Evolutionary conservation across 1,140 invertebrate genomes (phyloP), one percentile per base, ranked within the genome.

Genomic region (Musca domestica): DNA sequence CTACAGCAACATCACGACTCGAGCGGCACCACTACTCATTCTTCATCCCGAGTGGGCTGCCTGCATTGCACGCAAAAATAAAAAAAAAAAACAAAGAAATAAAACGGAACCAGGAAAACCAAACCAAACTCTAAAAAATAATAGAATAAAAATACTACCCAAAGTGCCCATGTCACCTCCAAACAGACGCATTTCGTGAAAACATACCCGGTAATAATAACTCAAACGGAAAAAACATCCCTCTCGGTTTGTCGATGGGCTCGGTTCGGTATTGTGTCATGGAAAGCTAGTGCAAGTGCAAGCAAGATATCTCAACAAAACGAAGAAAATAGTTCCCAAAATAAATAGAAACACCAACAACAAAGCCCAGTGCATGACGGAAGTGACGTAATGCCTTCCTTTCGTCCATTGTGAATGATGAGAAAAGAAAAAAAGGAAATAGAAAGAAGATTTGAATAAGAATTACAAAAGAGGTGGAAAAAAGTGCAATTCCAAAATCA

Each of bases 371-470:
- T 66, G 48, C 64, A 66, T 66, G 23, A 52, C 64, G 64, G 64
- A 66, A 66, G 64, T 66, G 64, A 66, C 64, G 64, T 66, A 66
- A 66, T 66, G 46, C 23, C 63, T 61, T 61, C 56, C 56, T 30
- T 27, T 58, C n/a, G n/a, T 27, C 27, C 27, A 58, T 58, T 58
- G 25, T 58, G 54, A 61, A 61, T 61, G 56, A 41, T 34, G 34
- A 20, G 25, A 30, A 46, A 63, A 58, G 7, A 63, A 23, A 64
- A 48, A 64, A 49, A 47, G 12, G 6, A 64, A 48, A 64, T 48
- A 23, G 19, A 41, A 34, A 34, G n/a, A 48, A 41, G 1, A 63
- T 19, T 22, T 34, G 41, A 23, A 48, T 19, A 61, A 61, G 19
- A 30, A 5, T 1, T 30, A 58, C 12, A 7, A 58, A 27, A 58